These are phyloP conservation scores for Glyptemys insculpta DNA, from an alignment of 2,797 vertebrate species.

Conservation along the genomic window DNA sequence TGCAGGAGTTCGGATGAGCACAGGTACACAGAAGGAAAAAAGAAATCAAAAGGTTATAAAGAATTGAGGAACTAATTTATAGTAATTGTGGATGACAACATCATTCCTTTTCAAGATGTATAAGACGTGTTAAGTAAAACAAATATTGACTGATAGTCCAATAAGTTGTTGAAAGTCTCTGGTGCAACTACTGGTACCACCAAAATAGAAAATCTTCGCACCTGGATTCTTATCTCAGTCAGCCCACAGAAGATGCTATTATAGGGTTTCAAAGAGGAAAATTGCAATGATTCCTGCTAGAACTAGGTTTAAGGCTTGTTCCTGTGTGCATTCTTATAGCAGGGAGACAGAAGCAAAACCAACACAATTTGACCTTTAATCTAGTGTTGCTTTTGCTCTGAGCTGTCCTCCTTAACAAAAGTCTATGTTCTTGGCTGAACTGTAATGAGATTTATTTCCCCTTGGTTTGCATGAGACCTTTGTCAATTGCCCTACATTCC, in stretches of 20 bases:
- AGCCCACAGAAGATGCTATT: neutral
- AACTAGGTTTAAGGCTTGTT: neutral
- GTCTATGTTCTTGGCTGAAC: neutral
- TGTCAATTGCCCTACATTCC: neutral
- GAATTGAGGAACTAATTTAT: neutral
- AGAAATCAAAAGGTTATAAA: neutral
- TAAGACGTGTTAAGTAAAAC: conserved; percentile 15
- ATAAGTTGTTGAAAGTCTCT: neutral
- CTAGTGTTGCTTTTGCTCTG: neutral
- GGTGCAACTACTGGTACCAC: neutral
- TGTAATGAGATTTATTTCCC: neutral
- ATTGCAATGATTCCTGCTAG: neutral
- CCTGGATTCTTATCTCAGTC: neutral
- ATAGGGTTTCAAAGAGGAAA: neutral
- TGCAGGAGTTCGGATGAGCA: neutral
- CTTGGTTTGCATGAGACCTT: neutral
- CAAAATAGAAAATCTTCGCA: neutral
- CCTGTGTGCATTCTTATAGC: neutral
- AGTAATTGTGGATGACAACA: neutral
- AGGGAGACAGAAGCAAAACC: conserved; percentile 21
- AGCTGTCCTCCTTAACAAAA: conserved; percentile 2
- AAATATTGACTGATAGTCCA: neutral
- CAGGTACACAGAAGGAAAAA: neutral
- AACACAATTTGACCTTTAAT: neutral
- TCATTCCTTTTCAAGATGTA: neutral